A percentile compares a stretch with the other conserved stretches of the same genome.
Conservation (phyloP, 2,888 invertebrate genomes). For the Selenia dentaria region DNA sequence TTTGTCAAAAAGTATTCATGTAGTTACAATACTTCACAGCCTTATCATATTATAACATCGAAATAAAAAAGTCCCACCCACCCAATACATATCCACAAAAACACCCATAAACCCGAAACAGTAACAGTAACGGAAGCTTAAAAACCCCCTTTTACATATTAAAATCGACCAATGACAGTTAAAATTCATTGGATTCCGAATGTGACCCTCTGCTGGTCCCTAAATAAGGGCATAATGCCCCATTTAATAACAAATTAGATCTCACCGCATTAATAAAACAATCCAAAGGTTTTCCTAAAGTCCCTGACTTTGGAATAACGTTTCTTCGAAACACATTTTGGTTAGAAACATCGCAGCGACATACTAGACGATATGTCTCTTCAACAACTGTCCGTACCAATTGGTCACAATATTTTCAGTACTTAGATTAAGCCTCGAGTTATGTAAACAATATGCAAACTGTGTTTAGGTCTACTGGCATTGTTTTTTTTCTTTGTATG, state of each 20-base stretch:
- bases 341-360: no score
- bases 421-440: no score
- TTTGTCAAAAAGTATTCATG: no score
- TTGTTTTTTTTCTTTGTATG: no score
- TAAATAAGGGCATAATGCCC: constrained; percentile 71
- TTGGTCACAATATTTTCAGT: no score
- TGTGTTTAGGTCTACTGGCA: no score
- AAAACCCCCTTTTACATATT: constrained; percentile 65
- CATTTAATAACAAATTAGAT: constrained; percentile 82
- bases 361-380: no score
- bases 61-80: constrained; percentile 6
- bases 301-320: constrained; percentile 10
- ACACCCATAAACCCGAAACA: constrained; percentile 29
- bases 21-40: no score
- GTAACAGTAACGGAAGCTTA: constrained; percentile 53
- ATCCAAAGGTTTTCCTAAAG: constrained; percentile 26
- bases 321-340: constrained; percentile 17
- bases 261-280: constrained; percentile 60
- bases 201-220: constrained; percentile 56
- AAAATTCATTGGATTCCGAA: constrained; percentile 75
- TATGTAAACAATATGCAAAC: no score
- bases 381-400: no score
- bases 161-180: constrained; percentile 67
- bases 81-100: constrained; percentile 18
- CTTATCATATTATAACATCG: constrained; percentile 8